These are phyloP conservation scores for Daptonema setosum DNA, from an alignment of 2,888 invertebrate species.

Conservation along the genomic window DNA sequence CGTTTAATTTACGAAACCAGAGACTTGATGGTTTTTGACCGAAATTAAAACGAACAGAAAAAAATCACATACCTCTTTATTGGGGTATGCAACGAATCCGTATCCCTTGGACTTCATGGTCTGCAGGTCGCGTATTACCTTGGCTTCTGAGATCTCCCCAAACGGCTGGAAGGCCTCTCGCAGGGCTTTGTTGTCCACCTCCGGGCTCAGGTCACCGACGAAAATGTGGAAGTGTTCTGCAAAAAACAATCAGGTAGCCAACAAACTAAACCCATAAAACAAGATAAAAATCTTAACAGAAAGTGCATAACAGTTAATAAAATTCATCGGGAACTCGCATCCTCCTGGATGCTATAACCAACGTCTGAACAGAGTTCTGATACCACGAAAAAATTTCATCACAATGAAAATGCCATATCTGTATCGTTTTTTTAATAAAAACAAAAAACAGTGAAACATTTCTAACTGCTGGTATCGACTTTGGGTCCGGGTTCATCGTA, in stretches of 20 bases:
- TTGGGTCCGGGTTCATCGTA: constrained; percentile 23
- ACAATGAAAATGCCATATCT: no score
- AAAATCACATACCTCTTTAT: constrained; percentile 46
- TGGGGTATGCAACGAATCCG: constrained; percentile 96
- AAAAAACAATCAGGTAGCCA: constrained; percentile 8
- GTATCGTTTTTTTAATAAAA: no score
- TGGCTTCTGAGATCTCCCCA: constrained; percentile 96
- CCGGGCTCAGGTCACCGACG: constrained; percentile 93
- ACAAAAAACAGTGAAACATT: constrained; percentile 7
- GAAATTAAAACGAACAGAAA: constrained; percentile 7
- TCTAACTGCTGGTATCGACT: constrained; percentile 54
- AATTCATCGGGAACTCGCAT: no score
- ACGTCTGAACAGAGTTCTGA: no score
- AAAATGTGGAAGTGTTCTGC: constrained; percentile 92
- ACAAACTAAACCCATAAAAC: not conserved
- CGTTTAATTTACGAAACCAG: no score
- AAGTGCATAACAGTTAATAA: no score
- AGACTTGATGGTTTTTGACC: no score
- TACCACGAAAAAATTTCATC: no score
- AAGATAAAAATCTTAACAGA: no score
- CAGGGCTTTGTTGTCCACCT: constrained; percentile 91
- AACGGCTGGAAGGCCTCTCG: constrained; percentile 93
- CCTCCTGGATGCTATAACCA: no score
- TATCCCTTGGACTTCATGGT: constrained; percentile 97
- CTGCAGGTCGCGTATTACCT: constrained; percentile 94